Evolutionary conservation across 2,888 invertebrate genomes (phyloP).

Genomic region (Orthosia gracilis): DNA sequence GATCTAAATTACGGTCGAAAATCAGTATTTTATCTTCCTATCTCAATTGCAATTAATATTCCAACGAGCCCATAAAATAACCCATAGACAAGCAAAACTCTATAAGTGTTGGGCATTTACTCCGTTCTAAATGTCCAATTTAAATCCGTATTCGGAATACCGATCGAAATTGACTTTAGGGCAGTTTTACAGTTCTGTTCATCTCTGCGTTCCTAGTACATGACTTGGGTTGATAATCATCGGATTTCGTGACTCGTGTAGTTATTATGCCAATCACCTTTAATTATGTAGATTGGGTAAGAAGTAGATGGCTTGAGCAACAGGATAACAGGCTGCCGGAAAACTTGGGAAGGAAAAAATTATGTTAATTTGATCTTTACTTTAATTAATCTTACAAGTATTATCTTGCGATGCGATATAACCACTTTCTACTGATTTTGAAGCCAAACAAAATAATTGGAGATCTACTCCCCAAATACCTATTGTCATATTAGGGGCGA

Average conservation of each 20-base stretch:
- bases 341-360: not conserved
- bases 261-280: constrained; percentile 39
- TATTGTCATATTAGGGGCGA: too few species aligned
- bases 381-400: constrained; percentile 1
- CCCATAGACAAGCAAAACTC: constrained; percentile 34
- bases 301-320: not conserved
- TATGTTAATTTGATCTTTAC: constrained; percentile 7
- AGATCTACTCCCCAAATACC: not conserved
- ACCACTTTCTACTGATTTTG: not conserved
- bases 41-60: constrained; percentile 36
- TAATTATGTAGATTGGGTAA: constrained; percentile 41
- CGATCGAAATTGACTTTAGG: constrained; percentile 46
- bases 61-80: constrained; percentile 41
- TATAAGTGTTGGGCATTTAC: constrained; percentile 50
- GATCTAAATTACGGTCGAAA: constrained; percentile 33
- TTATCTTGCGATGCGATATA: not conserved
- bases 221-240: constrained; percentile 46
- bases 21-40: constrained; percentile 44
- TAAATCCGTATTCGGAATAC: constrained; percentile 35
- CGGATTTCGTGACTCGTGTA: constrained; percentile 34
- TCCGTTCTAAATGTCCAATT: constrained; percentile 37
- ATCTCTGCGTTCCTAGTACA: constrained; percentile 44
- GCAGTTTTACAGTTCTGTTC: constrained; percentile 45
- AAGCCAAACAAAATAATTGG: not conserved
- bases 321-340: not conserved